Percentiles rank a stretch among this genome's conserved stretches.
These are phyloP conservation scores for Contarinia nasturtii DNA, from an alignment of 1,140 invertebrate genomes.

Conservation along the genomic window DNA sequence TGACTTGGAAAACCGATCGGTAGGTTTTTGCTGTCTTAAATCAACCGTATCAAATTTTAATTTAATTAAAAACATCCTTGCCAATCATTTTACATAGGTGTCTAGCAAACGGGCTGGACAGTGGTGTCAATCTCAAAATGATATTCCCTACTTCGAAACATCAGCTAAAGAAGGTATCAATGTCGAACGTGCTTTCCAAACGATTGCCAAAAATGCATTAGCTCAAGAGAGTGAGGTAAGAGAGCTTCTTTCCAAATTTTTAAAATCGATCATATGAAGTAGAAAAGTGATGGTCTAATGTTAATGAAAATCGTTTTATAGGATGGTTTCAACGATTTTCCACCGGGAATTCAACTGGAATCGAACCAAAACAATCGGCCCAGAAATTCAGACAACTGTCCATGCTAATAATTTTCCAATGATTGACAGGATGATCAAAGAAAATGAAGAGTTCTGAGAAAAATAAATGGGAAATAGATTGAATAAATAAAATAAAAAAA, in stretches of 20 bases:
- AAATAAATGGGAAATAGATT: not conserved
- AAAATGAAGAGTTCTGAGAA: no score
- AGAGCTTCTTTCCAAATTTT: no score
- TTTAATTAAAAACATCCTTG: not conserved
- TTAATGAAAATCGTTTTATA: no score
- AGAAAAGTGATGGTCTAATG: no score
- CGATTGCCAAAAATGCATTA: slow-evolving; percentile 91
- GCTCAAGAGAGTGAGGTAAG: slow-evolving; percentile 63
- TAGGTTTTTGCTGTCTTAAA: slow-evolving; percentile 24
- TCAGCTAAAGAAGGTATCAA: slow-evolving; percentile 96
- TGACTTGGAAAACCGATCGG: slow-evolving; percentile 87
- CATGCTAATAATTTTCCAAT: slow-evolving; percentile 35
- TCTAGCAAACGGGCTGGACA: slow-evolving; percentile 91
- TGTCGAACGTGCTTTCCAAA: slow-evolving; percentile 95
- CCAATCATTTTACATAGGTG: slow-evolving; percentile 31
- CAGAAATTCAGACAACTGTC: slow-evolving; percentile 54
- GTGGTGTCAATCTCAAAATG: slow-evolving; percentile 97
- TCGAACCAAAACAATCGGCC: slow-evolving; percentile 46
- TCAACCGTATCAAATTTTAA: not conserved
- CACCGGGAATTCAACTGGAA: slow-evolving; percentile 81
- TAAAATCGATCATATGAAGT: no score
- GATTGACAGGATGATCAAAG: not conserved
- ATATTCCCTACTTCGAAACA: slow-evolving; percentile 98
- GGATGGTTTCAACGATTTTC: slow-evolving; percentile 63
- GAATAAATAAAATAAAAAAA: not conserved